Evolutionary conservation across 2,797 vertebrate species (phyloP).

Genomic region (Molossus alvarezi): DNA sequence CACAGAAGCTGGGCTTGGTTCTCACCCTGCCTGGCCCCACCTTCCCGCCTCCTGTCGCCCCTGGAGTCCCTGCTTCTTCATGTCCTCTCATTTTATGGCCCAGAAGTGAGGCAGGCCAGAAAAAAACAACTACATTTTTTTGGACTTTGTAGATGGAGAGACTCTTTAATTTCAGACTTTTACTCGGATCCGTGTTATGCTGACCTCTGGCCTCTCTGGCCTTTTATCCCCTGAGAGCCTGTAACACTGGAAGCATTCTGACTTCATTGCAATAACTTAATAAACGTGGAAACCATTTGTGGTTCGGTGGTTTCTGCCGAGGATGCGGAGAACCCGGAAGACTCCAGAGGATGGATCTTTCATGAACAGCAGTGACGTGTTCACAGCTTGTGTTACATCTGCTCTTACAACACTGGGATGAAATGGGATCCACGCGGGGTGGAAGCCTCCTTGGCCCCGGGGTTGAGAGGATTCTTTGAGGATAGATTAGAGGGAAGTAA

Average conservation of each 20-base stretch:
- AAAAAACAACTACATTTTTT: not conserved
- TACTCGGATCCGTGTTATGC: fast-evolving
- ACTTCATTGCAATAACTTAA: not conserved
- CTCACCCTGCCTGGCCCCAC: not conserved
- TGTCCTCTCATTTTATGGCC: no score
- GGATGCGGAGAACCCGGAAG: not conserved
- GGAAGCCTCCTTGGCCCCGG: no score
- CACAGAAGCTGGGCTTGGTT: not conserved
- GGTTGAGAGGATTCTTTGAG: not conserved
- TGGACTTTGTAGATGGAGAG: not conserved
- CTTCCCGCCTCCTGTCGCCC: not conserved
- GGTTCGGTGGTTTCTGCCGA: not conserved
- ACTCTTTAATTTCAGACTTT: not conserved
- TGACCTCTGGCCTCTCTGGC: not conserved
- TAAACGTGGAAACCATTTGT: no score
- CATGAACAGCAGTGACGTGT: fast-evolving
- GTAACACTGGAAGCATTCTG: fast-evolving
- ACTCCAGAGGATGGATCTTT: fast-evolving
- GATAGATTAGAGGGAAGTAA: not conserved
- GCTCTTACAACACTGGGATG: no score
- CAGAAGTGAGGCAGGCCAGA: not conserved
- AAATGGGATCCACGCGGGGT: fast-evolving
- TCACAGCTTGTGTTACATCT: not conserved
- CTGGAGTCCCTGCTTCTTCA: not conserved
- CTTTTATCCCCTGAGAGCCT: not conserved